Evolutionary conservation across 2,888 invertebrate genomes (phyloP).

Genomic region (Macaria liturata): DNA sequence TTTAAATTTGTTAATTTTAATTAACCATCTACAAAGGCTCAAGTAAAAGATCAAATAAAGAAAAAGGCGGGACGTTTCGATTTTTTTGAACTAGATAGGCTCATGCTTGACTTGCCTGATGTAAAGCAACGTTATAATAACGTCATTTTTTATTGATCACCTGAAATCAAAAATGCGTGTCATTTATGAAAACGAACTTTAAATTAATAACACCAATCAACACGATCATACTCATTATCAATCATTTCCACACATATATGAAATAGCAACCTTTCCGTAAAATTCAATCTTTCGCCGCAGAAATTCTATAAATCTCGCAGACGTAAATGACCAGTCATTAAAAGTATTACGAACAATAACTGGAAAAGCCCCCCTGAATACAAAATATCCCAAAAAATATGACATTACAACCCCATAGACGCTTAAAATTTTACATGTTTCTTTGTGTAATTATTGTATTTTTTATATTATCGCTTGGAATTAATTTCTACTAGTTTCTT

Average conservation of each 20-base stretch:
- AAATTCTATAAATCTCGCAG: conserved; percentile 16
- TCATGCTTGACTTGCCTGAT: no score
- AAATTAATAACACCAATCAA: neutral
- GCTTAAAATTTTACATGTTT: no score
- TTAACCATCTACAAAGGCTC: no score
- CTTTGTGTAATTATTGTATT: no score
- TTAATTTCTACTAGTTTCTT: no score
- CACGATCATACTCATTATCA: neutral
- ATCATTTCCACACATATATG: neutral
- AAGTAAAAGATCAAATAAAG: no score
- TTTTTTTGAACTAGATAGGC: no score
- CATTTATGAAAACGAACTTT: neutral
- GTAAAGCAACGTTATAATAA: neutral
- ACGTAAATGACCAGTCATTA: conserved; percentile 43
- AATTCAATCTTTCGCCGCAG: conserved; percentile 1
- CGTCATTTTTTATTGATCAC: neutral
- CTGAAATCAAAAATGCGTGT: conserved; percentile 1
- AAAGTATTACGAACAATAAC: conserved; percentile 47
- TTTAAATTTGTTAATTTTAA: no score
- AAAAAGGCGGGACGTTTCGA: no score
- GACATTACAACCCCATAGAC: no score
- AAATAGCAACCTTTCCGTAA: conserved; percentile 2
- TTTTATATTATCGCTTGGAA: no score
- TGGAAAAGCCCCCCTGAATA: conserved; percentile 42
- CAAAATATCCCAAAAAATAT: conserved; percentile 35